Conservation (phyloP, 1,140 invertebrate genomes). For the Atta colombica region DNA sequence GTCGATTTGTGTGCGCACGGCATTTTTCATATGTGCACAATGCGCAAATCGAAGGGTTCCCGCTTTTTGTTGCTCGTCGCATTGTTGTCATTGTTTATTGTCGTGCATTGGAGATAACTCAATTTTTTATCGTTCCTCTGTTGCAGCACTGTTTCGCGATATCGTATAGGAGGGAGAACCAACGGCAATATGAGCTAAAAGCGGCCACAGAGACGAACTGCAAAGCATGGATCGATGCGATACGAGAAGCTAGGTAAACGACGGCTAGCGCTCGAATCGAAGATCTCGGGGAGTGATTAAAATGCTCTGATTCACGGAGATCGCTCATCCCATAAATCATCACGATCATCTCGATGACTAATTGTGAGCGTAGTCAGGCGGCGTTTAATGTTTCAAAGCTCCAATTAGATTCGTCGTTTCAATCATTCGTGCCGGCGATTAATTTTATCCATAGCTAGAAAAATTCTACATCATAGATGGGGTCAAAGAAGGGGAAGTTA, state of each 20-base stretch:
- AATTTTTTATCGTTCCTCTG: constrained; percentile 46
- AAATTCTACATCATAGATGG: no score
- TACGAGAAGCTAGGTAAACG: constrained; percentile 93
- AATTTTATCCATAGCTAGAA: not conserved
- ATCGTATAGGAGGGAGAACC: constrained; percentile 94
- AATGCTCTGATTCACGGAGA: constrained; percentile 21
- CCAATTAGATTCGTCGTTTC: constrained; percentile 36
- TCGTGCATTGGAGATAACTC: constrained; percentile 1
- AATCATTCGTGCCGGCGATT: not conserved
- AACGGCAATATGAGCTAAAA: constrained; percentile 95
- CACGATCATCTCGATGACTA: constrained; percentile 1
- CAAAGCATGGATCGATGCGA: constrained; percentile 96
- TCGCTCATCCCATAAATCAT: constrained; percentile 40
- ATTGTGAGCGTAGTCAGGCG: not conserved
- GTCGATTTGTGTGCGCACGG: not conserved
- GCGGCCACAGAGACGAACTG: constrained; percentile 95
- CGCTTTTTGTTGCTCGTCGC: not conserved
- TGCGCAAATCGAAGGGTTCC: not conserved
- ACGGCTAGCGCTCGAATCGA: not conserved
- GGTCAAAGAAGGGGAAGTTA: no score
- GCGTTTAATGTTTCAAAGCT: not conserved
- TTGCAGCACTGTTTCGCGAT: constrained; percentile 96
- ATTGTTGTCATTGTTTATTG: not conserved
- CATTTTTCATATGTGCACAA: constrained; percentile 27
- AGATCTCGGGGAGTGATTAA: constrained; percentile 56